These are phyloP conservation scores for Parauchenoglanis ngamensis DNA, from an alignment of 2,797 vertebrate species.

Conservation along the genomic window DNA sequence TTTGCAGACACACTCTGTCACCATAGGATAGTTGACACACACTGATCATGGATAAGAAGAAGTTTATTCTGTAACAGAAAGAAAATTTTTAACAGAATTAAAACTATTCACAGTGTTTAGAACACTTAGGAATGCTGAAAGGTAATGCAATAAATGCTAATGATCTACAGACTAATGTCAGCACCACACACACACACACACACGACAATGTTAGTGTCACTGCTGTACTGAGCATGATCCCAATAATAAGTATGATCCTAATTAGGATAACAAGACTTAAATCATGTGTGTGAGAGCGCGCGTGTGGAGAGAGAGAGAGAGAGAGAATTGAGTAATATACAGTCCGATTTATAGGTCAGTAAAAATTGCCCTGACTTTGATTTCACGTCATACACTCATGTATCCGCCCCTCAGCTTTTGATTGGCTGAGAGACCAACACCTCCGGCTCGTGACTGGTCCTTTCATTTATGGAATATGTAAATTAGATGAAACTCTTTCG, in stretches of 20 bases:
- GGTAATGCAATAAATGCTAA: neutral
- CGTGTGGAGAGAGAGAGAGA: neutral
- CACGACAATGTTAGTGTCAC: neutral
- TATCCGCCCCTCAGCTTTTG: neutral
- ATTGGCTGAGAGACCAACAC: conserved; percentile 1
- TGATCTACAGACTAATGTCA: neutral
- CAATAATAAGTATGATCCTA: neutral
- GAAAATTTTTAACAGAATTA: too few species aligned
- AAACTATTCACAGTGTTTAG: neutral
- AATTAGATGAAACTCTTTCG: neutral
- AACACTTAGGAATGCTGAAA: neutral
- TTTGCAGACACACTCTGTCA: neutral
- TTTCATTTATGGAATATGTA: neutral
- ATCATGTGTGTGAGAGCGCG: neutral
- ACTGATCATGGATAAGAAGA: neutral
- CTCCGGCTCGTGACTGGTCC: neutral
- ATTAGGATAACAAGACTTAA: neutral
- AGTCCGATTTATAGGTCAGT: neutral
- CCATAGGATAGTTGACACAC: neutral
- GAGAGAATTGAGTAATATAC: neutral
- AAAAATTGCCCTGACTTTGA: neutral
- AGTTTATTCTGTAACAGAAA: neutral
- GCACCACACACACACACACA: too few species aligned
- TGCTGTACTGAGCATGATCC: neutral
- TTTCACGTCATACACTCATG: neutral